Evolutionary conservation across 2,888 invertebrate species (phyloP), one percentile per base, ranked within the genome.

Genomic region (Leistus spinibarbis): DNA sequence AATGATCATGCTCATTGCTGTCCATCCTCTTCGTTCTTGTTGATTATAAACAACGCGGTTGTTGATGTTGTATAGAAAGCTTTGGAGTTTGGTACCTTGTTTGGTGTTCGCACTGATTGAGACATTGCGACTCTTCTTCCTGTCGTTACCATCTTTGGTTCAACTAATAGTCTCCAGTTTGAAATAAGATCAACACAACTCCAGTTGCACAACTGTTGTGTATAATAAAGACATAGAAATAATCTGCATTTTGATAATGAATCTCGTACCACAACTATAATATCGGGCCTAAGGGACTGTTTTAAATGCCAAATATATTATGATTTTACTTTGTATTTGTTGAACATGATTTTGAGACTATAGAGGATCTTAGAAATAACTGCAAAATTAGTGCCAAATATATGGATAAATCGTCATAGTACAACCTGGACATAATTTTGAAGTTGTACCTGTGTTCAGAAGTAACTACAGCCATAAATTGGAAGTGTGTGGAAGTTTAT

Each of bases 121-220:
- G n/a, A 60, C 60, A 60, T 60, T 19, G 60, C 60, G 60, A 19
- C 20, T 60, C 60, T 20, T 60, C 19, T 60, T 60, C 60, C 60
- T 60, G 60, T 60, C 60, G 19, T 22, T 60, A 16, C 57, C 57
- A 57, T 57, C 57, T 57, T 57, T 57, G 57, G 57, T 20, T 20
- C 16, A 9, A 57, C 17, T 16, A 17, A 57, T 57, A 16, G 22
- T 3, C 60, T 60, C 10, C 60, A 60, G 19, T 19, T 60, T 60
- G 19, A 16, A 60, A 60, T 60, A n/a, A 60, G 60, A 60, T 5
- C 17, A 60, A 22, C 10, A 60, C 20, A 16, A 9, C 57, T 57
- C 13, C 60, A 19, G 19, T 22, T 60, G 20, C 22, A 60, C 60
- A 23, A n/a, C 64, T 23, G 24, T 64, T 57, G 24, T 64, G 22